Base-by-base conservation (phyloP, 2,113 vertebrate genomes). In the Cephalopterus ornatus region DNA sequence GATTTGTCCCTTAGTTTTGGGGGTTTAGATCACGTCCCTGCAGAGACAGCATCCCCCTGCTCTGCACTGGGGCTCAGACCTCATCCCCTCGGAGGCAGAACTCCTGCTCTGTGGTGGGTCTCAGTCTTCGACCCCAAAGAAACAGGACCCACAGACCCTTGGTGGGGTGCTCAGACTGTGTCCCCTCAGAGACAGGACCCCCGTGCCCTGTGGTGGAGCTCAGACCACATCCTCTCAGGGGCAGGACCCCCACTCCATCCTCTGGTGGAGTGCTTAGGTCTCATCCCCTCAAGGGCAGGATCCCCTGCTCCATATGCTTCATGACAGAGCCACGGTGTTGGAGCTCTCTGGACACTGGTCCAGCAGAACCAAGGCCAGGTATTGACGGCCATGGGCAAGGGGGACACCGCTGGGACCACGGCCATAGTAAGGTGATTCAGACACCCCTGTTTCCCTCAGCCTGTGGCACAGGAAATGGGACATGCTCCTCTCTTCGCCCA, bases 321-420 rank as follows among this genome's bases (percentile, higher is more conserved):
- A 5, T 58, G 30, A 19, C 35, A 59, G 50, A 2, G 24, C 28
- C 26, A 35, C 5, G 10, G 9, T 50, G 14, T 1, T 58, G 61
- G 56, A 89, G 32, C 11, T 44, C 26, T 70, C 28, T 0, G 1
- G 52, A 35, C 42, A 14, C 14, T 35, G 20, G 20, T 75, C n/a
- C 78, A 44, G 32, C 11, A 3, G 39, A 16, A 30, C 17, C 35
- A 22, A 12, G 33, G 28, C 8, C 15, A 42, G 6, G 7, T 10
- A 5, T 0, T 72, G 58, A 26, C 2, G 3, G 28, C 22, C 8
- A 0, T 8, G n/a, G 24, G 14, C 46, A 52, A 70, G 14, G 35
- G 15, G 27, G 42, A 55, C 20, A 14, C 5, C 1, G 1, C 23
- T 37, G 30, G 16, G 22, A 62, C 13, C 23, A 3, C 5, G 14